Evolutionary conservation across 1,140 invertebrate genomes (phyloP), one percentile per base, ranked within the genome.

Genomic region (Archivesica marissinica): DNA sequence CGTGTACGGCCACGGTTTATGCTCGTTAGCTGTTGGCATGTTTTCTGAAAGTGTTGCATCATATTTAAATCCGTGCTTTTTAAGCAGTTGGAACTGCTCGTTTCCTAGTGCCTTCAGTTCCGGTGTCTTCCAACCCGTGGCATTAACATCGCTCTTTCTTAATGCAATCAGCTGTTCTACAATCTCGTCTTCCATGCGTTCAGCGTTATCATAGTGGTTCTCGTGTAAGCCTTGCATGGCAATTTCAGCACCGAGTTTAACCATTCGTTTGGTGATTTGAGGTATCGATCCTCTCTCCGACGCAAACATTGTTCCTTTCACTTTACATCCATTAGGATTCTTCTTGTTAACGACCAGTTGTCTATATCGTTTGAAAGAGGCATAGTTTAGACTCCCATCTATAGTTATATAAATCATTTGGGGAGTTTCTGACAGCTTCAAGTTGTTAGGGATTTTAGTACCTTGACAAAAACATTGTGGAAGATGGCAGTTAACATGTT

Each of bases 381-480:
- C 33, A 1, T 68, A 28, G 47, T 81, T 86, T 0, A 86, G 25
- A 20, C 54, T 75, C 4, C 85, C 85, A n/a, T 86, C 85, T 30
- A 81, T 76, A 17, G 85, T 86, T 1, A 86, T 20, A 23, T 86
- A 82, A 4, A 86, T 72, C 41, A 86, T 50, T 77, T 86, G 85
- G 17, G 85, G 85, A 1, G 50, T 82, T 13, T 86, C 82, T 17
- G 35, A 17, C 0, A 47, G n/a, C 9, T 30, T 70, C 23, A 61
- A 28, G 17, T 81, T 82, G 9, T 35, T 47, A 33, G 85, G 72
- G 20, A 81, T 77, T 13, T 30, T 30, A 6, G 44, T 77, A 25
- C 79, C 72, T 17, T 86, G 44, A 54, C 85, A 86, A 25, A 76
- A 81, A 44, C 85, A 86, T 17, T 54, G 17, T 2, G 85, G 85